Base-by-base conservation (phyloP, 2,888 invertebrate species). In the Epinotia bilunana region DNA sequence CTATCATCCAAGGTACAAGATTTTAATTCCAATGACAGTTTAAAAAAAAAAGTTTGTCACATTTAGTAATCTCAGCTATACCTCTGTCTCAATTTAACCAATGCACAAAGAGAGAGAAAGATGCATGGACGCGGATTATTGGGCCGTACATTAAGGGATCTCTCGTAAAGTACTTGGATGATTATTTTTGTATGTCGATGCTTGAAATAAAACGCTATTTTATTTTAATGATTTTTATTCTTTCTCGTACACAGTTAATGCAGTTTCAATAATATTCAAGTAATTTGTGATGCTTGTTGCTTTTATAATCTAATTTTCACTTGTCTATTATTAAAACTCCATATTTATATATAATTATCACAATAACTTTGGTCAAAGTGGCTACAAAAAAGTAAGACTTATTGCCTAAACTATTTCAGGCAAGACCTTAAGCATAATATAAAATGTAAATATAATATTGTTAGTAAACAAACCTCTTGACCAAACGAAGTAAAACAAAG, bases 121-220 rank as follows among this genome's bases (percentile, higher is more conserved):
- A 33, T 33, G 39, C 9, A 9, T 39, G 9, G 39, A 9, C 39
- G 39, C 39, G 39, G 39, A 39, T 39, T 39, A 39, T 39, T 39
- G 39, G 39, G 0, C 9, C 9, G 9, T 39, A 39, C 39, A 39
- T 7, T 39, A 39, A 9, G 39, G 39, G 39, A 39, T 39, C 39
- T 9, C 5, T 53, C n/a, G 7, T 53, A 53, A 53, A 53, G n/a
- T n/a, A 12, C 20, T n/a, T 20, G 43, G 9, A 11, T 9, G 58
- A 69, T 33, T 71, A 71, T 71, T 71, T 71, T 71, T 71, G 61
- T 71, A 71, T 53, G 39, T 20, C 5, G 12, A 46, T 23, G 62
- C 67, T 64, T 60, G 18, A 67, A 75, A 75, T 72, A 75, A 75
- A 75, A 75, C 12, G 60, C 71, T 46, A n/a, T 46, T 71, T 60